phyloP scores from a whole-genome alignment of 2,113 vertebrate species.

The Formicarius rufipectus region DNA sequence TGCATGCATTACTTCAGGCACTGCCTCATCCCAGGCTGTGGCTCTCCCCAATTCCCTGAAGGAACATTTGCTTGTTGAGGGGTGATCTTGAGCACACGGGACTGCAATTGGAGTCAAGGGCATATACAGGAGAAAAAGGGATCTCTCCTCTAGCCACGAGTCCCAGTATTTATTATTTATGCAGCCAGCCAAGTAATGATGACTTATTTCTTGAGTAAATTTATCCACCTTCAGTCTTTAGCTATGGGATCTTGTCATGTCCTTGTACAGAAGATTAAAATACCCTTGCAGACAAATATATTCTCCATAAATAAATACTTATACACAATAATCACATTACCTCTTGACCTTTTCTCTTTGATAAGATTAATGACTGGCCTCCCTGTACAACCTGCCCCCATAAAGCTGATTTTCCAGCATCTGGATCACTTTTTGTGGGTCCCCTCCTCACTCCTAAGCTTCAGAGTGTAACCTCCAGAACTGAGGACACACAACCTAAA shows the following conservation, averaged over 20 bases:
- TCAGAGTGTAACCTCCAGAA: background rate
- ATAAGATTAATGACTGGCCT: background rate
- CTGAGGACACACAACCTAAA: background rate
- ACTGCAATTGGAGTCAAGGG: background rate
- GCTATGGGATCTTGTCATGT: background rate
- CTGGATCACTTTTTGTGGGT: background rate
- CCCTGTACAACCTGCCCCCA: background rate
- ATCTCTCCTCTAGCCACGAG: background rate
- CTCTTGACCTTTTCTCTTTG: background rate
- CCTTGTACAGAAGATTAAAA: background rate
- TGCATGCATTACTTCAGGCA: background rate
- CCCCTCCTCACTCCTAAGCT: background rate
- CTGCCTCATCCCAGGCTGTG: background rate
- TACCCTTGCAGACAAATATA: background rate
- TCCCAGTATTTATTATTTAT: background rate
- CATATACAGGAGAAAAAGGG: background rate
- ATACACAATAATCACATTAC: background rate
- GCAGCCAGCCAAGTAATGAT: background rate
- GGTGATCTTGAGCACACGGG: background rate
- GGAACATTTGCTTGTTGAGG: accelerated
- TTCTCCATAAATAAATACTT: background rate
- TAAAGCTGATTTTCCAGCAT: background rate
- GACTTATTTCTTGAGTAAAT: background rate
- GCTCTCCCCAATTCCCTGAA: background rate
- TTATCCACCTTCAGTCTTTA: background rate